Percentiles rank a stretch among this genome's conserved stretches.
These are phyloP conservation scores for Salvelinus sp. DNA, from an alignment of 2,113 vertebrate genomes.

Conservation along the genomic window DNA sequence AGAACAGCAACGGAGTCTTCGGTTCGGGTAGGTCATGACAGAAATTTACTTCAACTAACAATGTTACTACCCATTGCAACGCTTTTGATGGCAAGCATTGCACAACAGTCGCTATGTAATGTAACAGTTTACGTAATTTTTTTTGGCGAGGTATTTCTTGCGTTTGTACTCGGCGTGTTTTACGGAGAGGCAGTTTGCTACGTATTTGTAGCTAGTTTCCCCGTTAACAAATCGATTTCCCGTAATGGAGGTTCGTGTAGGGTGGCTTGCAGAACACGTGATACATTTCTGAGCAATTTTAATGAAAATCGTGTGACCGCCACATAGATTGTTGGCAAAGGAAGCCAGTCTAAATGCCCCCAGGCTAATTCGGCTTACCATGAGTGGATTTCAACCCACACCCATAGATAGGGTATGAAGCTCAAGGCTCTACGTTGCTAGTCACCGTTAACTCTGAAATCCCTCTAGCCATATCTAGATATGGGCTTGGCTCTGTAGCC, in stretches of 20 bases:
- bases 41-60: background rate
- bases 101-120: background rate
- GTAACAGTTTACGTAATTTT: background rate
- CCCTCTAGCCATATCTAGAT: background rate
- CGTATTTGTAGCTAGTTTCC: background rate
- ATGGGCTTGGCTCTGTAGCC: background rate
- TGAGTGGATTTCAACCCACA: too few relatives aligned
- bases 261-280: conserved; percentile 51
- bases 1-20: background rate
- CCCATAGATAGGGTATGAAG: too few relatives aligned
- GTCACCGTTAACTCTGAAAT: background rate
- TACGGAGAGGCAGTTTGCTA: background rate
- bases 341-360: background rate
- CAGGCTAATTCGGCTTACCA: background rate
- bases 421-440: background rate
- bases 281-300: conserved; percentile 61
- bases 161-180: background rate
- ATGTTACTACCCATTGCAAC: background rate
- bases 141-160: background rate
- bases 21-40: background rate
- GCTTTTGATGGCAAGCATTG: background rate
- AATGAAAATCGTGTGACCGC: conserved; percentile 65
- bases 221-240: conserved; percentile 2
- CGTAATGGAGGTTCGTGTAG: conserved; percentile 8
- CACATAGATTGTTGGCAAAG: background rate